phyloP scores from a whole-genome alignment of 2,113 vertebrate genomes.

The Panurus biarmicus region DNA sequence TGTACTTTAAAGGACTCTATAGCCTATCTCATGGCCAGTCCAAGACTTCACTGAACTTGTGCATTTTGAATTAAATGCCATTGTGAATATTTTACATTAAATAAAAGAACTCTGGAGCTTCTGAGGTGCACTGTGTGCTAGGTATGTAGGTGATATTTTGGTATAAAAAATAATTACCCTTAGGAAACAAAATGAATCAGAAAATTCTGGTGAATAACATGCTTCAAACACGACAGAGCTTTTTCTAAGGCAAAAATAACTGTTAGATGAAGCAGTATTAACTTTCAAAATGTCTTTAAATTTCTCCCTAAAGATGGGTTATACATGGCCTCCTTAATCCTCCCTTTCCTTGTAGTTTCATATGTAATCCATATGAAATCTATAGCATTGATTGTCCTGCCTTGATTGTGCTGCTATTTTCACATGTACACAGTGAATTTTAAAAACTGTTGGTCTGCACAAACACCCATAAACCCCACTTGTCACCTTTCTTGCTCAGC shows the following conservation, averaged over 20 bases:
- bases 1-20: not conserved
- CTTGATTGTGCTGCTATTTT: not conserved
- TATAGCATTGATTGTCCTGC: not conserved
- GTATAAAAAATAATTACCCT: not conserved
- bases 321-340: not conserved
- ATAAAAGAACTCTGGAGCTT: not conserved
- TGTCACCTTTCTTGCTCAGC: not conserved
- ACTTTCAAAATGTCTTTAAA: not conserved
- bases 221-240: not conserved
- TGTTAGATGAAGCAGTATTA: not conserved
- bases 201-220: not conserved
- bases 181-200: not conserved
- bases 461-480: not conserved
- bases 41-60: not conserved
- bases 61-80: not conserved
- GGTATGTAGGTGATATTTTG: not conserved
- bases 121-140: not conserved
- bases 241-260: not conserved
- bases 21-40: not conserved
- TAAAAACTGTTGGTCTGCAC: not conserved
- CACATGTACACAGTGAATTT: rapidly evolving
- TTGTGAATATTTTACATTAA: not conserved
- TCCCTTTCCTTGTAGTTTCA: not conserved
- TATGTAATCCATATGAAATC: not conserved
- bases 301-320: not conserved